Evolutionary conservation across 1,140 invertebrate species (phyloP), one percentile per base, ranked within the genome.

Genomic region (Drosophila kohkoa): DNA sequence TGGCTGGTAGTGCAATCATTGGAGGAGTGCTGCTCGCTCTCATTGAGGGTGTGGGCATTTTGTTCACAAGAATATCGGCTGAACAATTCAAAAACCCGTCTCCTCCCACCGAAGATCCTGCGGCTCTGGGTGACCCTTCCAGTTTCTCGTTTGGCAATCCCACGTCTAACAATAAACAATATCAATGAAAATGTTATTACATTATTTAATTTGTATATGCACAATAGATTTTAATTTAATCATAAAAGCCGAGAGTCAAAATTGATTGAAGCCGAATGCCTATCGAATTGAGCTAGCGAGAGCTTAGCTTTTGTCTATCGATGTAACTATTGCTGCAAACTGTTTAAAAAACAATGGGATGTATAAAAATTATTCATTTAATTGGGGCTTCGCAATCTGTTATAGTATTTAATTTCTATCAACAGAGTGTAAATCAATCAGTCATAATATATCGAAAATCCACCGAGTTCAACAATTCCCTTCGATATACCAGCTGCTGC

Each of bases 11-110:
- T 93, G 99, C 98, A 11, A 93, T 99, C 28, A 97, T 99, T 74
- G 99, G 98, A 59, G 98, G 98, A 69, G 95, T 99, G 52, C 94
- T 99, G 32, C 93, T 99, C 62, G 98, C 98, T 41, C 93, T 99
- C 69, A 99, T 99, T 79, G 99, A 99, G 95, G 99, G 98, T 67
- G 95, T 99, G 77, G 97, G 98, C 65, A 98, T 99, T 79, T 93
- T 99, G 88, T 96, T 99, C 82, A 99, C 97, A 13, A 94, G 97
- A 91, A 94, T 98, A 82, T 95, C 96, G 35, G 97, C 98, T 1
- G 97, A 98, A 86, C 97, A 98, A 89, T 99, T 98, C 92, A 96
- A 96, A 93, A 97, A 97, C 48, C 94, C 95, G 65, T 93, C 94
- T 16, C 94, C 96, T 1, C 93, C 95, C 51, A 94, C 96, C 63